phyloP scores from a whole-genome alignment of 2,797 vertebrate species.

The Mormyrops boulengeri region DNA sequence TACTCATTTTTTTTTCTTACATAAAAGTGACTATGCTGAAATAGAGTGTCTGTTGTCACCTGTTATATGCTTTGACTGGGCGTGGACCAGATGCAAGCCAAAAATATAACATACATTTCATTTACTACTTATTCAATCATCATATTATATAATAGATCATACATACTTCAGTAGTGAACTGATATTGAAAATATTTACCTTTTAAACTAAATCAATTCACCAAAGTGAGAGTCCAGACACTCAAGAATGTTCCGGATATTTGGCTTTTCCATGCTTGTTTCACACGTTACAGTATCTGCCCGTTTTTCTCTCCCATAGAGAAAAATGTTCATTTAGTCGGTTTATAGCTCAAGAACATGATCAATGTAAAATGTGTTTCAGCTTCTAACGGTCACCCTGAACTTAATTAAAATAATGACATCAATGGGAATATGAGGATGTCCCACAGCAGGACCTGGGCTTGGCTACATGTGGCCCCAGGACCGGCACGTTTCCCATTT shows the following conservation, averaged over 20 bases:
- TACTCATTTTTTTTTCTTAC: not conserved
- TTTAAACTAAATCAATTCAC: not conserved
- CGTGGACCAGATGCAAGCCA: not conserved
- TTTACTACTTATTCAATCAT: not conserved
- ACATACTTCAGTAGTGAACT: not conserved
- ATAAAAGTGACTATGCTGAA: not conserved
- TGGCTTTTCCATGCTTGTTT: slow-evolving; percentile 9
- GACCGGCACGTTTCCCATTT: slow-evolving; percentile 17
- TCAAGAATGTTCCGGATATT: slow-evolving; percentile 5
- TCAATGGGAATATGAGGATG: not conserved
- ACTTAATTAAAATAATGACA: slow-evolving; percentile 3
- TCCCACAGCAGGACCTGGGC: not conserved
- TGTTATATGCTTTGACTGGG: not conserved
- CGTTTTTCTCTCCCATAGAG: not conserved
- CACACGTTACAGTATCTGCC: slow-evolving; percentile 13
- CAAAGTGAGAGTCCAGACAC: not conserved
- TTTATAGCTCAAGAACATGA: not conserved
- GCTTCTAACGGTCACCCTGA: not conserved
- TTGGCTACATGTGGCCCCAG: not conserved
- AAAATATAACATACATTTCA: not conserved
- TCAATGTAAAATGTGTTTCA: not conserved
- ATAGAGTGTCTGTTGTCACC: not conserved
- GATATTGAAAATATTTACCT: not conserved
- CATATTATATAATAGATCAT: not conserved
- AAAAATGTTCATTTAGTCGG: not conserved